Percentiles rank a stretch among this genome's conserved stretches.
phyloP scores from a whole-genome alignment of 64 coral and sea anemone genomes.

The Montipora cactus region DNA sequence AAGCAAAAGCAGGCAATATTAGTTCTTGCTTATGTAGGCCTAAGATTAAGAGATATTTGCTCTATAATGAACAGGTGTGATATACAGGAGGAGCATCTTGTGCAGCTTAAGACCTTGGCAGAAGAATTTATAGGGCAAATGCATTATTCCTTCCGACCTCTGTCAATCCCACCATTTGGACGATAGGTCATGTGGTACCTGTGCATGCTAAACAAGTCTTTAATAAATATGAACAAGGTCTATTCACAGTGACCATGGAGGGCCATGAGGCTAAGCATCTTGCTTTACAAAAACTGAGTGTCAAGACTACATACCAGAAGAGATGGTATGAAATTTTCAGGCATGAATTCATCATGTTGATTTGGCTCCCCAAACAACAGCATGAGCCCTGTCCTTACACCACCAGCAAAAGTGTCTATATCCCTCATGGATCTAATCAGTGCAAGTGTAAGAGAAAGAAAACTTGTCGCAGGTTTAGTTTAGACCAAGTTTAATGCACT shows the following conservation, averaged over 20 bases:
- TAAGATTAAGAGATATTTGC: conserved; percentile 53
- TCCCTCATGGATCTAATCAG: conserved; percentile 4
- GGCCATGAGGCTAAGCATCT: conserved; percentile 71
- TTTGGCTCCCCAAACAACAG: conserved; percentile 53
- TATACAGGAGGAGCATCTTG: conserved; percentile 56
- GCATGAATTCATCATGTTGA: conserved; percentile 70
- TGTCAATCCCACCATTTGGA: conserved; percentile 33
- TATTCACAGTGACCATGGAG: conserved; percentile 69
- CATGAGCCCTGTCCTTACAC: conserved; percentile 53
- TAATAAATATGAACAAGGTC: conserved; percentile 73
- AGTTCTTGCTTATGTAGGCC: too few relatives aligned
- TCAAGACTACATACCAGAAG: conserved; percentile 60
- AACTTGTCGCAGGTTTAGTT: too few relatives aligned
- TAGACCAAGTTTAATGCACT: too few relatives aligned
- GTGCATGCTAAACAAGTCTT: conserved; percentile 73
- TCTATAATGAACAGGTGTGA: conserved; percentile 70
- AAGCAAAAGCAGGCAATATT: not conserved
- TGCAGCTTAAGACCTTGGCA: conserved; percentile 44
- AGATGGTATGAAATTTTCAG: conserved; percentile 65
- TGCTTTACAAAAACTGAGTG: conserved; percentile 66
- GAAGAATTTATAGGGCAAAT: conserved; percentile 72
- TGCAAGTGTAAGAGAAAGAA: too few relatives aligned
- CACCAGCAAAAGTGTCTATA: conserved; percentile 44
- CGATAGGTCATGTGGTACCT: conserved; percentile 71
- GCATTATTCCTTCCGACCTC: conserved; percentile 55